A percentile compares a stretch with the other conserved stretches of the same genome.
These are phyloP conservation scores for Leucozona laternaria DNA, from an alignment of 2,888 invertebrate genomes.

Conservation along the genomic window DNA sequence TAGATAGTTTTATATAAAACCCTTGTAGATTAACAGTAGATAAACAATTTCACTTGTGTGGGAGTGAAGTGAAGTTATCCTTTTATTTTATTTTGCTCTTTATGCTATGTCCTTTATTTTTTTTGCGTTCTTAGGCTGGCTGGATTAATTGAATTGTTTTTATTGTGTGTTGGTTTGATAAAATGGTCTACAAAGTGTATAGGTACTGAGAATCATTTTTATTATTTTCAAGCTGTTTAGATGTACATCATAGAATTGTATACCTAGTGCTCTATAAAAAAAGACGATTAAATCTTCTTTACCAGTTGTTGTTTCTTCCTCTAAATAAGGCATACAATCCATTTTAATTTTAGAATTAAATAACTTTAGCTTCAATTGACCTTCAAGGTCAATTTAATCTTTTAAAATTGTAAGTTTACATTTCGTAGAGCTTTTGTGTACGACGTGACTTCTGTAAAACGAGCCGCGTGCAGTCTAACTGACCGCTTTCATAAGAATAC, in stretches of 20 bases:
- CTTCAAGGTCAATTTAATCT: too few species aligned
- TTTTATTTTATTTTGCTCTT: constrained; percentile 9
- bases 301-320: too few species aligned
- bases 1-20: constrained; percentile 33
- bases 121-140: background rate
- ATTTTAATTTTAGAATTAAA: too few species aligned
- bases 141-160: background rate
- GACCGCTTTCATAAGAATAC: too few species aligned
- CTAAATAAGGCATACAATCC: too few species aligned
- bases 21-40: constrained; percentile 32
- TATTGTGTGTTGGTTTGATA: background rate
- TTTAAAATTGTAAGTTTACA: too few species aligned
- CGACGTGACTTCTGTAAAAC: too few species aligned
- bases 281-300: too few species aligned
- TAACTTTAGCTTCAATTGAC: too few species aligned
- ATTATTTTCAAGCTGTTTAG: background rate
- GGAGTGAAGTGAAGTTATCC: constrained; percentile 34
- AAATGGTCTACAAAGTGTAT: background rate
- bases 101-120: constrained; percentile 23
- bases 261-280: background rate
- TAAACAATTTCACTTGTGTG: constrained; percentile 27
- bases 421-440: too few species aligned
- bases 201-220: background rate
- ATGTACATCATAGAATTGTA: background rate
- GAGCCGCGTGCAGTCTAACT: too few species aligned